Evolutionary conservation across 1,140 invertebrate genomes (phyloP), one percentile per base, ranked within the genome.

Genomic region (Sminthurides bifidus): DNA sequence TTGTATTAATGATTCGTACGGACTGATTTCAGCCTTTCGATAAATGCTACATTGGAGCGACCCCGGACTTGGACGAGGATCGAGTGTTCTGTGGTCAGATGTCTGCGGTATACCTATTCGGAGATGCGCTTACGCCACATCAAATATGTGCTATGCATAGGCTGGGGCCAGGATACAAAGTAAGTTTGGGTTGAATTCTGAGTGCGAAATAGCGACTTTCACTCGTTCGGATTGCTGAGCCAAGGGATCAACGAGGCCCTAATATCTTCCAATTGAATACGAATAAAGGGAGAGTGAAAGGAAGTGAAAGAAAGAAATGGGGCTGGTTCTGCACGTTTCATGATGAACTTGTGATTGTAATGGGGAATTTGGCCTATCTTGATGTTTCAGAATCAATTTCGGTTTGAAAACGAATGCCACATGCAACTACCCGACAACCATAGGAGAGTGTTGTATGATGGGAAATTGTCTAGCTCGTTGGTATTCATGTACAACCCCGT

Each of bases 401-500:
- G 91, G 69, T 96, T 95, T 79, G 91, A 94, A 78, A 95, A 94
- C 78, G 93, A 97, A 78, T 92, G 88, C 78, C 85, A 89, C 76
- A 80, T 92, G 73, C 87, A 86, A 77, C 79, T 94, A 69, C 88
- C 88, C 3, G 63, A 65, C 30, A 65, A 65, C 52, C 66, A 53
- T 54, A 70, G 74, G 31, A 73, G 96, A 89, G 90, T 97, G 58
- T 77, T 99, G 63, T 99, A 98, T 75, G 95, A 98, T 75, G 93
- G 93, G 56, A 95, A 94, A 74, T 75, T 99, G 66, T 94, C 92
- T 58, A 87, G 82, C 66, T 85, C 88, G 63, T 91, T 99, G 68
- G 90, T 98, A 66, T 98, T 98, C 74, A 95, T 98, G 85, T 99
- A 98, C 77, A 98, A 97, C 74, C 95, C 96, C 46, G 94, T 98